Evolutionary conservation across 2,113 vertebrate species (phyloP).

Genomic region (Megaptera novaeangliae): DNA sequence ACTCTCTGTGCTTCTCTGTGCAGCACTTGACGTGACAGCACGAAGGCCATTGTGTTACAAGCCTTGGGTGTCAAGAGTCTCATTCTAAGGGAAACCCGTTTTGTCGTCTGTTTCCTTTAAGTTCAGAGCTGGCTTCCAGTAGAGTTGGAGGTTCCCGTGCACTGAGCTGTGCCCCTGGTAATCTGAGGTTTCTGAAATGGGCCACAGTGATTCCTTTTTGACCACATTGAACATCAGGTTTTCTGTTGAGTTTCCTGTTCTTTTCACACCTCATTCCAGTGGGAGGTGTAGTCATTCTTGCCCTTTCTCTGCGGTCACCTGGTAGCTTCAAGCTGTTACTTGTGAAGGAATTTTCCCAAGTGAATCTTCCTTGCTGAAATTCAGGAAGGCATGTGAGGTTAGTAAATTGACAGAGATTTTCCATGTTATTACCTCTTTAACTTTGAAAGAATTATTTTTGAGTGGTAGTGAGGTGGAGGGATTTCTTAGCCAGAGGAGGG

Average conservation of each 20-base stretch:
- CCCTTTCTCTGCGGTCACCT: background rate
- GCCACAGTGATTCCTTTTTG: background rate
- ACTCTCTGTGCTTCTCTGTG: too few species aligned
- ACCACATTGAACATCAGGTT: background rate
- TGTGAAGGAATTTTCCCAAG: background rate
- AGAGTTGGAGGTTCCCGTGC: background rate
- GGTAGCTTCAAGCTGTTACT: background rate
- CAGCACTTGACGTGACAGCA: fast-evolving
- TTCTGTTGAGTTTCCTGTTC: background rate
- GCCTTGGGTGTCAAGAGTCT: background rate
- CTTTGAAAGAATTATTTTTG: background rate
- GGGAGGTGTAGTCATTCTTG: background rate
- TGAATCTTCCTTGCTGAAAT: background rate
- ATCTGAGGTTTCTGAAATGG: background rate
- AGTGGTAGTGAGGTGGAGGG: background rate
- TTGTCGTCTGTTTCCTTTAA: background rate
- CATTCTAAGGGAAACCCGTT: background rate
- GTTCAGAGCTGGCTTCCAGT: background rate
- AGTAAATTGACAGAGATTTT: background rate
- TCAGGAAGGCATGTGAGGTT: background rate
- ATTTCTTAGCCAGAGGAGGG: background rate
- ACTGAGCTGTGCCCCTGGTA: background rate
- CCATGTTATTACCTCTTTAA: background rate
- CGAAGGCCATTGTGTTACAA: background rate
- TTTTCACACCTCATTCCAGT: background rate